phyloP scores from a whole-genome alignment of 2,888 invertebrate species.

The Leucoma salicis region DNA sequence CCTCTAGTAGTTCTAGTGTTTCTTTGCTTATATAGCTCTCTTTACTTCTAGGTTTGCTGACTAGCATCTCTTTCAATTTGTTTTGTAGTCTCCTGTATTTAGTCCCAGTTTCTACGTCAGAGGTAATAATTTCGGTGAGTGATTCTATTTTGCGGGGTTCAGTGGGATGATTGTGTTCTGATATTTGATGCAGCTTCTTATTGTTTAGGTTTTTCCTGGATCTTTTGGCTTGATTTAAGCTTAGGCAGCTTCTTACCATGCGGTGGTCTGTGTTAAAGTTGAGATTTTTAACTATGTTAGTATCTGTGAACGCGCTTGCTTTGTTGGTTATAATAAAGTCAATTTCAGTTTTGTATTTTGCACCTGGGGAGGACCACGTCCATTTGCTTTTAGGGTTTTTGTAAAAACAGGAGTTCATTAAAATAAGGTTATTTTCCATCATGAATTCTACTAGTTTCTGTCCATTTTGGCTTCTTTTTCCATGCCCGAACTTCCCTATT shows the following conservation, averaged over 20 bases:
- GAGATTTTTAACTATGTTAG: not conserved
- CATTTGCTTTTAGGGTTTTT: not conserved
- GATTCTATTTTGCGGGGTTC: too few species aligned
- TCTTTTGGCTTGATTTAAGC: constrained; percentile 1
- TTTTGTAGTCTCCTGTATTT: too few species aligned
- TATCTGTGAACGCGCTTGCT: not conserved
- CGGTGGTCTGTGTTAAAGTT: too few species aligned
- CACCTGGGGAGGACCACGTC: not conserved
- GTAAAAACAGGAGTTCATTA: not conserved
- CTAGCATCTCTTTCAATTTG: too few species aligned
- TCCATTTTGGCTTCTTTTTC: not conserved
- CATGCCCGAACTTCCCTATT: not conserved
- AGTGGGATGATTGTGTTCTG: too few species aligned
- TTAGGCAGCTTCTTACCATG: not conserved
- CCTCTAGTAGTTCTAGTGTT: too few species aligned
- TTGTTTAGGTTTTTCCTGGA: not conserved
- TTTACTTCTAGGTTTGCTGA: too few species aligned
- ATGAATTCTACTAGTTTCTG: not conserved
- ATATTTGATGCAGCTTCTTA: too few species aligned
- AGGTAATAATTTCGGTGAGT: too few species aligned
- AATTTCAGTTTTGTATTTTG: not conserved
- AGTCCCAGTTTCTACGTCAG: too few species aligned
- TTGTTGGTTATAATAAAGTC: not conserved
- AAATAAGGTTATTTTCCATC: not conserved
- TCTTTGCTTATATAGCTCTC: too few species aligned